These are phyloP conservation scores for Callyntrura sp. DNA, from an alignment of 2,888 invertebrate genomes.

Conservation along the genomic window DNA sequence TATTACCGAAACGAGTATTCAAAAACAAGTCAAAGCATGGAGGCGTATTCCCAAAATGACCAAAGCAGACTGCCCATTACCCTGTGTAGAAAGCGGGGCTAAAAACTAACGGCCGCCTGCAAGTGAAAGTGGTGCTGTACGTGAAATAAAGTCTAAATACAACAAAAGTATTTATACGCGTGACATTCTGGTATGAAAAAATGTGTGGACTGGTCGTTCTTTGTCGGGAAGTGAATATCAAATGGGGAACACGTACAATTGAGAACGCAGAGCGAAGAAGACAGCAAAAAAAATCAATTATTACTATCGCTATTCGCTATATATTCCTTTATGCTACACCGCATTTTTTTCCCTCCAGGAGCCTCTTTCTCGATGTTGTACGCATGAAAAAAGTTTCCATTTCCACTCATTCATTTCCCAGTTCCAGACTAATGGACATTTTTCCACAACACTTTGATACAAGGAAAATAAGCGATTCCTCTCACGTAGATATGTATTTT, in stretches of 20 bases:
- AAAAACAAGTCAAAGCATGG: neutral
- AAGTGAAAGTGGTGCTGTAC: slow-evolving; percentile 2
- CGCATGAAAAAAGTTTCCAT: neutral
- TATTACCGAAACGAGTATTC: neutral
- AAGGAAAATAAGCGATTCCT: neutral
- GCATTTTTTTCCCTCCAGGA: neutral
- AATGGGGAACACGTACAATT: neutral
- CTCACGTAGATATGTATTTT: neutral
- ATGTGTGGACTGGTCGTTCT: neutral
- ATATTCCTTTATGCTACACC: neutral
- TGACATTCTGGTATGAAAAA: neutral
- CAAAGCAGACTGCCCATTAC: neutral
- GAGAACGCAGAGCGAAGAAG: neutral
- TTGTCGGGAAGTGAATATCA: neutral
- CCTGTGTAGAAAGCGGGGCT: slow-evolving; percentile 11
- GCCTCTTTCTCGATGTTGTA: neutral
- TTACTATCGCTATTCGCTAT: neutral
- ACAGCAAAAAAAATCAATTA: slow-evolving; percentile 31
- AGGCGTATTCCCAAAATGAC: neutral
- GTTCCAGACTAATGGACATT: neutral
- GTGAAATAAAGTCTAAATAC: slow-evolving; percentile 35
- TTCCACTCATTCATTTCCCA: neutral
- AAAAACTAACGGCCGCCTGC: neutral
- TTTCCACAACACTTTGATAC: slow-evolving; percentile 8
- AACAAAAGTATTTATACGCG: neutral